These are phyloP conservation scores for Drosophila sturtevanti DNA, from an alignment of 1,140 invertebrate genomes.

Conservation along the genomic window DNA sequence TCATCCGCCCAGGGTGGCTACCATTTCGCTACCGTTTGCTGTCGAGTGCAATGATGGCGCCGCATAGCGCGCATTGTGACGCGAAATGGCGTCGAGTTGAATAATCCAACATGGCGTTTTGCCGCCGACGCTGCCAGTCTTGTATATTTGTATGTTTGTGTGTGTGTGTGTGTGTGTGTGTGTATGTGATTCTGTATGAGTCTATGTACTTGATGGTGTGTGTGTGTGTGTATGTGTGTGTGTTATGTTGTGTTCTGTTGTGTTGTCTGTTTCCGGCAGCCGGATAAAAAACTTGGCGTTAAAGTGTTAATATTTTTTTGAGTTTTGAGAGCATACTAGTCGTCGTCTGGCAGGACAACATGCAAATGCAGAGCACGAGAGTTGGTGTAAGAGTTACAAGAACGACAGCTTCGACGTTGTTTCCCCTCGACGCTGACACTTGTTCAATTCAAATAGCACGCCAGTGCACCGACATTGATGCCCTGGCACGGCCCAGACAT, in stretches of 20 bases:
- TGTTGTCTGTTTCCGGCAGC: conserved; percentile 76
- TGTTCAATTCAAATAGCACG: conserved; percentile 79
- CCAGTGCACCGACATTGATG: conserved; percentile 72
- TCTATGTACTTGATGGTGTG: neutral
- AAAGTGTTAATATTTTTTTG: conserved; percentile 77
- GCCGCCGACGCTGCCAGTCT: conserved; percentile 44
- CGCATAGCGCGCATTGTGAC: conserved; percentile 77
- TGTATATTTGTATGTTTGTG: conserved; percentile 31
- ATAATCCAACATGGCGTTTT: conserved; percentile 80
- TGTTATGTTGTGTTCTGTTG: conserved; percentile 31
- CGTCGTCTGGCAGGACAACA: conserved; percentile 53
- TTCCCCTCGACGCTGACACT: conserved; percentile 75
- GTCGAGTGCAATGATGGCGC: conserved; percentile 77
- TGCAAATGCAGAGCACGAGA: conserved; percentile 49
- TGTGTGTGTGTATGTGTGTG: conserved; percentile 28
- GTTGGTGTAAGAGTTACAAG: conserved; percentile 16
- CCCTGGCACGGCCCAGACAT: conserved; percentile 57
- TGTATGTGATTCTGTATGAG: conserved; percentile 41
- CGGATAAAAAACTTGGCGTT: conserved; percentile 80
- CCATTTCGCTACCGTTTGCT: conserved; percentile 48
- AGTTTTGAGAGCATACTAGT: conserved; percentile 69
- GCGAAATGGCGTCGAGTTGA: conserved; percentile 79
- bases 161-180: conserved; percentile 33
- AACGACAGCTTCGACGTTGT: conserved; percentile 58
- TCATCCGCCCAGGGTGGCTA: conserved; percentile 63